A percentile compares a stretch with the other conserved stretches of the same genome.
These are phyloP conservation scores for Chaunax sp. DNA, from an alignment of 2,797 vertebrate species.

Conservation along the genomic window DNA sequence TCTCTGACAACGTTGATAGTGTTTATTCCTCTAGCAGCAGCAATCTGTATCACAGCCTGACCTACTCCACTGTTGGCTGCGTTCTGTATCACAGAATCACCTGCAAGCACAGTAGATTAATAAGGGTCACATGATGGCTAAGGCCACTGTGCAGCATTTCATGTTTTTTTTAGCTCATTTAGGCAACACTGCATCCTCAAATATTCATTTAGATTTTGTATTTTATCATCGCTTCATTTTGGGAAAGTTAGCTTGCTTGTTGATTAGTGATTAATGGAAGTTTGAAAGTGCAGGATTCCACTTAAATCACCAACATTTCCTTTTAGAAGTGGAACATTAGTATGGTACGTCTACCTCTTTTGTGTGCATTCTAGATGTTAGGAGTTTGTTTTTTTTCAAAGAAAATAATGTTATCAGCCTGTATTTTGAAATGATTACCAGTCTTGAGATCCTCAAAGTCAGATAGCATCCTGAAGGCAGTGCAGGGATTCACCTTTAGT, in stretches of 20 bases:
- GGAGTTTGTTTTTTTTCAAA: background rate
- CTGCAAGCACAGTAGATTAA: conserved; percentile 72
- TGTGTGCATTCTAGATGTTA: background rate
- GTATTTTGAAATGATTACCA: conserved; percentile 74
- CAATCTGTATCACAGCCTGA: conserved; percentile 97
- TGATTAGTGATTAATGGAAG: no score
- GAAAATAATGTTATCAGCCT: background rate
- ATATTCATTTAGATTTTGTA: background rate
- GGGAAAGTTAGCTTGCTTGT: background rate
- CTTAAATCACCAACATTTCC: no score
- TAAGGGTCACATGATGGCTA: background rate
- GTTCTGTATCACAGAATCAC: conserved; percentile 95
- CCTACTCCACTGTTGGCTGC: conserved; percentile 96
- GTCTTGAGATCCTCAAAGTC: conserved; percentile 91
- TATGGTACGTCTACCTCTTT: no score
- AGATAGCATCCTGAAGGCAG: conserved; percentile 90
- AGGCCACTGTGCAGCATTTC: background rate
- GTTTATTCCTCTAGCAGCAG: conserved; percentile 87
- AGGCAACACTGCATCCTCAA: background rate
- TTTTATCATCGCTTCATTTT: background rate
- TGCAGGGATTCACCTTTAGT: conserved; percentile 94
- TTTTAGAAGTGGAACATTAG: background rate
- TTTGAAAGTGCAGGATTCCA: no score
- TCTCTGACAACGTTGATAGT: conserved; percentile 94
- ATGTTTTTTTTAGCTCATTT: background rate